These are phyloP conservation scores for Parasteatoda lunata DNA, from an alignment of 2,888 invertebrate genomes.

Conservation along the genomic window DNA sequence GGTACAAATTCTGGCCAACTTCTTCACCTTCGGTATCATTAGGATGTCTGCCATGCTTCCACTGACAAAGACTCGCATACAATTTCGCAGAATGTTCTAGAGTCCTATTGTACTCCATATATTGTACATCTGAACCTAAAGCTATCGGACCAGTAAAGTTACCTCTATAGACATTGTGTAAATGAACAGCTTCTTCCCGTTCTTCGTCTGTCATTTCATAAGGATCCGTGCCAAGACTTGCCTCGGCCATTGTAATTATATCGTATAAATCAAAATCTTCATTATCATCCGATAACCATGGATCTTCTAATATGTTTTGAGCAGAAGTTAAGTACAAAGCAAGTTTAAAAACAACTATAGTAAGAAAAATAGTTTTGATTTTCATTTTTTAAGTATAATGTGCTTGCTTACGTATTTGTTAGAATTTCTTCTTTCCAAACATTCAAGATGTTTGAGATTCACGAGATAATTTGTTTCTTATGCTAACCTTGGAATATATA, in stretches of 20 bases:
- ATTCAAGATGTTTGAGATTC: too few relatives aligned
- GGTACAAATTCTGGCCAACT: conserved; percentile 11
- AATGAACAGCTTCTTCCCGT: neutral
- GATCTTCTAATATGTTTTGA: neutral
- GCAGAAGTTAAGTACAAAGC: too few relatives aligned
- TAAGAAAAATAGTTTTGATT: too few relatives aligned
- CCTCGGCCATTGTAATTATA: conserved; percentile 7
- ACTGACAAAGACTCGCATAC: conserved; percentile 1
- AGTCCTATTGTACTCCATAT: conserved; percentile 24
- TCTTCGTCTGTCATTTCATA: conserved; percentile 11
- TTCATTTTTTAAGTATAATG: too few relatives aligned
- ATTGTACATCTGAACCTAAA: neutral
- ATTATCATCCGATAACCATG: conserved; percentile 5
- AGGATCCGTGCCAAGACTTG: neutral
- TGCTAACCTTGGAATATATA: too few relatives aligned
- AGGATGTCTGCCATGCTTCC: neutral
- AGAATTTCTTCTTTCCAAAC: too few relatives aligned
- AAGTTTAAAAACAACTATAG: too few relatives aligned
- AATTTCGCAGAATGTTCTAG: conserved; percentile 1
- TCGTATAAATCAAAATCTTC: conserved; percentile 28
- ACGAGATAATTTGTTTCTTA: too few relatives aligned
- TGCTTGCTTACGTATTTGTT: too few relatives aligned
- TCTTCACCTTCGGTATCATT: neutral
- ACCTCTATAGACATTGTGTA: conserved; percentile 11
- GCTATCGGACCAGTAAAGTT: conserved; percentile 3